Evolutionary conservation across 2,888 invertebrate species (phyloP).

Genomic region (Cyclophora punctaria): DNA sequence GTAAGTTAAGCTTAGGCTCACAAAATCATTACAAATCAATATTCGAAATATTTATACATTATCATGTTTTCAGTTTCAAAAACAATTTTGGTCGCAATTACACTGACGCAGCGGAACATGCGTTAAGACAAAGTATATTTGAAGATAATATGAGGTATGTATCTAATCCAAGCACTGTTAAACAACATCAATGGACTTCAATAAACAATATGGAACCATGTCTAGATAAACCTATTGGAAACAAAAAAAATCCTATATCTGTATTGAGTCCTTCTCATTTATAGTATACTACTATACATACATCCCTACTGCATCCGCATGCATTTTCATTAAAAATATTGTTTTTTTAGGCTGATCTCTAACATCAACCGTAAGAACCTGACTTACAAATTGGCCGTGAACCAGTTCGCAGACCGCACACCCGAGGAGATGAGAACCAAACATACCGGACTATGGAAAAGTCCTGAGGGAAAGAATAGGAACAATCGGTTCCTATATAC

Average conservation of each 20-base stretch:
- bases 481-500: constrained; percentile 47
- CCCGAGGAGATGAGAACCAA: constrained; percentile 38
- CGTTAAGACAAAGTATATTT: constrained; percentile 32
- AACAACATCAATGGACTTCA: too few relatives aligned
- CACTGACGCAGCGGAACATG: constrained; percentile 28
- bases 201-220: too few relatives aligned
- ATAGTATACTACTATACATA: too few relatives aligned
- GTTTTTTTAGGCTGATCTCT: constrained; percentile 29
- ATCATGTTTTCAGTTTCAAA: constrained; percentile 26
- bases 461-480: constrained; percentile 33
- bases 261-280: too few relatives aligned
- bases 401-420: constrained; percentile 49
- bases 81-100: constrained; percentile 27
- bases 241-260: too few relatives aligned
- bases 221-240: neutral
- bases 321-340: too few relatives aligned
- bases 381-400: constrained; percentile 43
- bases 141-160: constrained; percentile 31
- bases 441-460: constrained; percentile 31
- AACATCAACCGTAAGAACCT: constrained; percentile 36
- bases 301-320: too few relatives aligned
- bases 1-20: constrained; percentile 16
- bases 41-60: too few relatives aligned
- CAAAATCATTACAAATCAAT: too few relatives aligned
- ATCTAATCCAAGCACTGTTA: too few relatives aligned